Conservation (phyloP, 2,888 invertebrate species). For the Microctonus brassicae region DNA sequence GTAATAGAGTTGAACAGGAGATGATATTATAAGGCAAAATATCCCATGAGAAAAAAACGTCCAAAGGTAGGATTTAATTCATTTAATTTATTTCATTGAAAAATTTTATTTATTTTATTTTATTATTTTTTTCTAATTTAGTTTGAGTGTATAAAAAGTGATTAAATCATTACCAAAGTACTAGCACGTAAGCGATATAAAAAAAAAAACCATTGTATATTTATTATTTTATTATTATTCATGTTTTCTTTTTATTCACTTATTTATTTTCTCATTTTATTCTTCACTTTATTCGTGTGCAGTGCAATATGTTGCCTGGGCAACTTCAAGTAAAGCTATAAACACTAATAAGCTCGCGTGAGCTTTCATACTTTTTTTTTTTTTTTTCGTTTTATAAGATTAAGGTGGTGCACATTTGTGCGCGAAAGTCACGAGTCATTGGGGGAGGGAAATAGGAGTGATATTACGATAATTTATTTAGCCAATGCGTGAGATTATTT, state of each 20-base stretch:
- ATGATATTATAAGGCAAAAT: constrained; percentile 41
- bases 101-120: not conserved
- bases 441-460: not conserved
- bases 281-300: not conserved
- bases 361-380: not conserved
- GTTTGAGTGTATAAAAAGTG: not conserved
- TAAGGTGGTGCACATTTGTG: not conserved
- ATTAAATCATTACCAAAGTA: constrained; percentile 61
- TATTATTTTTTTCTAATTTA: not conserved
- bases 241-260: constrained; percentile 4
- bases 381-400: not conserved
- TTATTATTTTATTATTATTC: constrained; percentile 16
- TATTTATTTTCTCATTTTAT: not conserved
- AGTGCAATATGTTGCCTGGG: not conserved
- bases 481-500: not conserved
- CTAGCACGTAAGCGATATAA: constrained; percentile 60
- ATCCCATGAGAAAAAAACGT: constrained; percentile 47
- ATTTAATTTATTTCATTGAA: constrained; percentile 14
- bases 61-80: constrained; percentile 46
- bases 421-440: not conserved
- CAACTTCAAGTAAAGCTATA: not conserved
- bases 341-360: constrained; percentile 40
- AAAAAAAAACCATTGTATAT: constrained; percentile 32
- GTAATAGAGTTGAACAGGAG: not conserved
- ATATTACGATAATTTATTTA: not conserved